Evolutionary conservation across 2,888 invertebrate genomes (phyloP), one percentile per base, ranked within the genome.

Genomic region (Cryptus viduatorius): DNA sequence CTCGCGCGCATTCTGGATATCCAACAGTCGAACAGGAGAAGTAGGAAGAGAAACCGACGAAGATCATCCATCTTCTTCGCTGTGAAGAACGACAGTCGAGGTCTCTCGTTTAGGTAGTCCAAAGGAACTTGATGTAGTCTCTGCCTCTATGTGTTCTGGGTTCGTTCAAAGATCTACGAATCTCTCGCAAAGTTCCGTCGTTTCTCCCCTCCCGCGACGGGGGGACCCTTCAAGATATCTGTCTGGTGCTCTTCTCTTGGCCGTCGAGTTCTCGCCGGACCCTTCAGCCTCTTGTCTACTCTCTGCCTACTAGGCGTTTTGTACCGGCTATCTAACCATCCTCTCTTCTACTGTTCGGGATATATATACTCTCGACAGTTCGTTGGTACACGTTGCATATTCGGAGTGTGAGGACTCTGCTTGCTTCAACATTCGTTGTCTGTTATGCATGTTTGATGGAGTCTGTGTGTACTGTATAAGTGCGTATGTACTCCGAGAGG

Each of bases 21-120:
- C 29, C 59, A 61, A 42, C 14, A 42, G 50, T 29, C 56, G 50
- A 64, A 67, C 7, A 75, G 53, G 10, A 59, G 59, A 56, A 75
- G 76, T 14, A 50, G 69, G 68, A 56, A 76, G 48, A 77, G 83
- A 56, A 46, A 50, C 50, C 37, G 44, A 50, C 59, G 76, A 72
- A 64, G 77, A 84, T 78, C 84, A 77, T 78, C 68, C 80, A 48
- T 84, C 84, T 80, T 84, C 77, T 73, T 83, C 65, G 59, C 64
- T 31, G 7, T 4, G 19, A 69, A 64, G 76, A 77, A 73, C 72
- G 83, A 77, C 61, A 61, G 61, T 61, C 31, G 61, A 24, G 14
- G 3, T 31, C 61, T 31, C 61, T 61, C 61, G n/a, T 61, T 61
- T 61, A 61, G 31, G 59, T 31, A 31, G 59, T 61, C 59, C 59